Conservation (phyloP, 2,797 vertebrate genomes). For the Poecilia gillii region DNA sequence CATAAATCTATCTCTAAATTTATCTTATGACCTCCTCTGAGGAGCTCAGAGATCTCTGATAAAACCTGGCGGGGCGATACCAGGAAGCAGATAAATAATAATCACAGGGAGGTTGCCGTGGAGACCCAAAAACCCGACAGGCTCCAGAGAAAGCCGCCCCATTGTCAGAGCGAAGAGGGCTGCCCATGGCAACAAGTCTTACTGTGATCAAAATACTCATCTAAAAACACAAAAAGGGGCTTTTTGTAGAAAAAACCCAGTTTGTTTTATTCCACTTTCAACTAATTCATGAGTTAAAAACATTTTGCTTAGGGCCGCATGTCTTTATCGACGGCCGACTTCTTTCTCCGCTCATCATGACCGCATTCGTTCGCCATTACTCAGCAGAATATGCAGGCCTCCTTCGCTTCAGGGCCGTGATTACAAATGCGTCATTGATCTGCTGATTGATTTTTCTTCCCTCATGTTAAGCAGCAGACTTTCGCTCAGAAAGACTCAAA, state of each 20-base stretch:
- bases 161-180: background rate
- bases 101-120: background rate
- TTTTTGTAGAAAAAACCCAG: background rate
- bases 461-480: slow-evolving; percentile 26
- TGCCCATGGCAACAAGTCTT: background rate
- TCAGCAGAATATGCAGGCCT: slow-evolving; percentile 10
- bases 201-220: slow-evolving; percentile 6
- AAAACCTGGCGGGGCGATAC: slow-evolving; percentile 2
- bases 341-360: slow-evolving; percentile 30
- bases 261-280: background rate
- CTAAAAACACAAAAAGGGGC: background rate
- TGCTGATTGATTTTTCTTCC: slow-evolving; percentile 41
- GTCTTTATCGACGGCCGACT: slow-evolving; percentile 13
- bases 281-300: slow-evolving; percentile 5
- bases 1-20: slow-evolving; percentile 23
- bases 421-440: slow-evolving; percentile 60
- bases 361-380: slow-evolving; percentile 21
- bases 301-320: slow-evolving; percentile 12
- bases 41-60: slow-evolving; percentile 7
- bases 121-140: slow-evolving; percentile 9
- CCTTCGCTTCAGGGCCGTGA: slow-evolving; percentile 41
- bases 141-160: background rate
- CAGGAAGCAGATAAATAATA: slow-evolving; percentile 22
- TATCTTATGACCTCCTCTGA: slow-evolving; percentile 26
- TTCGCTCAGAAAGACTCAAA: slow-evolving; percentile 25